These are phyloP conservation scores for Diacarnus erythraeanus DNA, from an alignment of 37 sponge, comb jelly and placozoan genomes.

Conservation along the genomic window DNA sequence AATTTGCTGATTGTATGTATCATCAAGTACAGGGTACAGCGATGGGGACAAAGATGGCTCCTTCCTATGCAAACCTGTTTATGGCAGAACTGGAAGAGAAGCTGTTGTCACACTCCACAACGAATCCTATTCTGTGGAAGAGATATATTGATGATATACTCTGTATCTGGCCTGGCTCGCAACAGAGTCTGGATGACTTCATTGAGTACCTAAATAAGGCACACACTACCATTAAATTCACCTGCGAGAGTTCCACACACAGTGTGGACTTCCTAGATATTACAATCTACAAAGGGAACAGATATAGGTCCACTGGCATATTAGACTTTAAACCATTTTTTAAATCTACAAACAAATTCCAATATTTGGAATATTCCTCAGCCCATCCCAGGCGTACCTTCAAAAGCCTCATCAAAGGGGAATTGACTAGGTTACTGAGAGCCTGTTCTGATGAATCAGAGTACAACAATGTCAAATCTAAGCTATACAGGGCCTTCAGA, in stretches of 20 bases:
- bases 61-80: constrained; percentile 21
- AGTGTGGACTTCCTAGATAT: not conserved
- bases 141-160: constrained; percentile 39
- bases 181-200: not conserved
- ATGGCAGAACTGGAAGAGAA: constrained; percentile 26
- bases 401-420: not conserved
- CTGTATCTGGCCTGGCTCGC: constrained; percentile 15
- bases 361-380: not conserved
- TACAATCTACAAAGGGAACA: not conserved
- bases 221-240: not conserved
- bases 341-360: not conserved
- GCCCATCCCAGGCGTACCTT: not conserved
- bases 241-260: not conserved
- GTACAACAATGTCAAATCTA: too few species aligned
- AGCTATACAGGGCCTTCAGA: too few species aligned
- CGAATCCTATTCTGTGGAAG: constrained; percentile 16
- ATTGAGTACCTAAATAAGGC: not conserved
- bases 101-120: not conserved
- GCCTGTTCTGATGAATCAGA: not conserved
- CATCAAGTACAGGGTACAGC: constrained; percentile 34
- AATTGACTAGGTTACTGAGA: not conserved
- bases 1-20: constrained; percentile 9
- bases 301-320: not conserved
- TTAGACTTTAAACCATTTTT: not conserved
- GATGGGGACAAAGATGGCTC: constrained; percentile 44